Evolutionary conservation across 2,888 invertebrate species (phyloP).

Genomic region (Ceriagrion tenellum): DNA sequence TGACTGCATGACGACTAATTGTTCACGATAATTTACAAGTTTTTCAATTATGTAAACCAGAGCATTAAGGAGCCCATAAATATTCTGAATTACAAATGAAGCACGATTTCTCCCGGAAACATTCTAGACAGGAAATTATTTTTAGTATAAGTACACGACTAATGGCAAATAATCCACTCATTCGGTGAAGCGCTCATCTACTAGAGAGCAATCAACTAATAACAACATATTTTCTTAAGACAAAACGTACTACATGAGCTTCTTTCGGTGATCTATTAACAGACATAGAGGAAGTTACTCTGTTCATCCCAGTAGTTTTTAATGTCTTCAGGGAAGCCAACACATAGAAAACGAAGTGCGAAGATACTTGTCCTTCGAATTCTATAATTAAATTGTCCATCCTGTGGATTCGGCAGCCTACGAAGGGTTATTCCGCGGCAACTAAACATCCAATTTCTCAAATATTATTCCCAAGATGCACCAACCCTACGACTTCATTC

Average conservation of each 20-base stretch:
- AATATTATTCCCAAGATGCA: too few species aligned
- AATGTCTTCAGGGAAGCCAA: background rate
- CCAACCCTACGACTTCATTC: too few species aligned
- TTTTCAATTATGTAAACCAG: background rate
- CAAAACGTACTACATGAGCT: background rate
- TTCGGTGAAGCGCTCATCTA: background rate
- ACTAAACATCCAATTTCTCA: too few species aligned
- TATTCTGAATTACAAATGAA: background rate
- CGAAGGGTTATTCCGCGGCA: too few species aligned
- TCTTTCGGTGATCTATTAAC: background rate
- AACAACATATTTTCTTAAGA: background rate
- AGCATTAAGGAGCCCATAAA: background rate
- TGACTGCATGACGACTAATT: constrained; percentile 8
- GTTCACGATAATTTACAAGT: background rate
- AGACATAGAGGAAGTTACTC: background rate
- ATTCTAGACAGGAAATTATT: background rate
- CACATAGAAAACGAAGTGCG: background rate
- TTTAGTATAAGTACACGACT: background rate
- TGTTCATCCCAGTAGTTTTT: background rate
- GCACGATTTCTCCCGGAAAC: background rate
- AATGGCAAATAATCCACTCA: background rate
- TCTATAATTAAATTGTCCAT: background rate
- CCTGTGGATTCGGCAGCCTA: background rate
- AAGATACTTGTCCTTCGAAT: background rate
- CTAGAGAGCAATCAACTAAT: background rate